Conservation (phyloP, 2,888 invertebrate species). For the Laothoe populi region DNA sequence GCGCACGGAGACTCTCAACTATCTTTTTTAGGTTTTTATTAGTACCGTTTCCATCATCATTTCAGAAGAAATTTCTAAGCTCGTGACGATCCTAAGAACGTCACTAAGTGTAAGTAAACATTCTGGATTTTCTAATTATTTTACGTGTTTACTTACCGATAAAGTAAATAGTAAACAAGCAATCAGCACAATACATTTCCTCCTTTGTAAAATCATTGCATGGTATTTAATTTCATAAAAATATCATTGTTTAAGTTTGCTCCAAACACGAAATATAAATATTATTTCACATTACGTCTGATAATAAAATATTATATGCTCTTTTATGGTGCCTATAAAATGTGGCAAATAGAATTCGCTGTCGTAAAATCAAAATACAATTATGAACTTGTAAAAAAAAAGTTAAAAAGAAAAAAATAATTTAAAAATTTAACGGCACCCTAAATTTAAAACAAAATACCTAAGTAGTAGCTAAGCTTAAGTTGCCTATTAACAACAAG, state of each 20-base stretch:
- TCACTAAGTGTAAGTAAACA: no score
- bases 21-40: no score
- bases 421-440: neutral
- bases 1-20: no score
- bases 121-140: neutral
- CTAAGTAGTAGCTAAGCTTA: no score
- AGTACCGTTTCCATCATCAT: no score
- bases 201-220: conserved; percentile 18
- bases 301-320: neutral
- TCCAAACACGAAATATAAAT: neutral
- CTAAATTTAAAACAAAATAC: no score
- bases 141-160: conserved; percentile 17
- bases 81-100: no score
- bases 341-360: neutral
- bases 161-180: neutral
- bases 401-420: neutral
- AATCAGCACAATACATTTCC: conserved; percentile 16
- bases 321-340: neutral
- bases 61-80: no score
- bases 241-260: neutral
- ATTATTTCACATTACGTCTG: neutral
- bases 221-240: neutral
- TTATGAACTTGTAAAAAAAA: neutral
- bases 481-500: no score
- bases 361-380: conserved; percentile 11